Evolutionary conservation across 2,888 invertebrate genomes (phyloP).

Genomic region (Cantharis rustica): DNA sequence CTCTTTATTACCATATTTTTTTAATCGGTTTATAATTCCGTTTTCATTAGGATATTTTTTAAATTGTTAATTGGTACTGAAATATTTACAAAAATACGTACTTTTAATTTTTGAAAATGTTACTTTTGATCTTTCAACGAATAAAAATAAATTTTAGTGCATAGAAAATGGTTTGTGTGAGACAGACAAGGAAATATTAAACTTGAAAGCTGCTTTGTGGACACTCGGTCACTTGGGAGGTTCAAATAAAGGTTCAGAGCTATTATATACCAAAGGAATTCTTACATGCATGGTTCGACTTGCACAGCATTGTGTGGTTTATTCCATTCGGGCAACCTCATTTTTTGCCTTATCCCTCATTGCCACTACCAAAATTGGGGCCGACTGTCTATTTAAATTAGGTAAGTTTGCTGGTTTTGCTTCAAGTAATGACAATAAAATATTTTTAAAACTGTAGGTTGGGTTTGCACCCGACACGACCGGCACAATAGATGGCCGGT

Average conservation of each 20-base stretch:
- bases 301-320: slow-evolving; percentile 80
- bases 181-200: slow-evolving; percentile 72
- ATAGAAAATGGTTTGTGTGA: slow-evolving; percentile 61
- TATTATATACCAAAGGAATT: slow-evolving; percentile 64
- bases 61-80: too few species aligned
- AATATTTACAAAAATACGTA: too few species aligned
- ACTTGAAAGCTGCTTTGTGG: slow-evolving; percentile 90
- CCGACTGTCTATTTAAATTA: slow-evolving; percentile 73
- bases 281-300: slow-evolving; percentile 63
- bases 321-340: slow-evolving; percentile 87
- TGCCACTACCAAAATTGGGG: slow-evolving; percentile 82
- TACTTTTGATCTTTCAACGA: neutral
- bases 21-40: too few species aligned
- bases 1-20: too few species aligned
- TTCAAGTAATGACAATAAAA: neutral
- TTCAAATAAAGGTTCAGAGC: slow-evolving; percentile 75
- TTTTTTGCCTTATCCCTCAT: slow-evolving; percentile 87
- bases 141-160: slow-evolving; percentile 37
- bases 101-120: too few species aligned
- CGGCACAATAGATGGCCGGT: slow-evolving; percentile 79
- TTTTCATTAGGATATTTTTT: too few species aligned
- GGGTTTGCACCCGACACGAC: slow-evolving; percentile 78
- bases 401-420: slow-evolving; percentile 58
- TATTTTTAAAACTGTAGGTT: slow-evolving; percentile 57
- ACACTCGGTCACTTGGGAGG: slow-evolving; percentile 83